Conservation (phyloP, 2,113 vertebrate genomes). For the Thamnophis sirtalis region DNA sequence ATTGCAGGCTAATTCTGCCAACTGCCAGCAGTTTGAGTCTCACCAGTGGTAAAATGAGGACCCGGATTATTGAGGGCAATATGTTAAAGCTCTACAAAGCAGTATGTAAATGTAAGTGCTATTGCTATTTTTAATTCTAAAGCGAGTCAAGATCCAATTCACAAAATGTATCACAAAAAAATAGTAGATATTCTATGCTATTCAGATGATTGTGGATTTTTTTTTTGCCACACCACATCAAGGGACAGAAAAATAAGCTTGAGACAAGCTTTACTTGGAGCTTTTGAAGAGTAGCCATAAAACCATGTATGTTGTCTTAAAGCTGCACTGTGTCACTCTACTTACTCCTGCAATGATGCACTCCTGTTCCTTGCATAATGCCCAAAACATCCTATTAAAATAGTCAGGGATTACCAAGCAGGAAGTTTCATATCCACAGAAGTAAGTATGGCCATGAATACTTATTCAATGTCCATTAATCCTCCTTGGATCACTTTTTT, state of each 20-base stretch:
- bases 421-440: not conserved
- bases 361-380: not conserved
- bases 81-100: not conserved
- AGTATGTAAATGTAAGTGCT: not conserved
- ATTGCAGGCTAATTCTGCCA: not conserved
- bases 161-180: not conserved
- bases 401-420: not conserved
- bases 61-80: not conserved
- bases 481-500: not conserved
- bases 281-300: not conserved
- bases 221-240: not conserved
- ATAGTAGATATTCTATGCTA: not conserved
- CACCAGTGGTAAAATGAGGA: not conserved
- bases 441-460: not conserved
- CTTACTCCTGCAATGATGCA: not conserved
- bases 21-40: not conserved
- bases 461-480: not conserved
- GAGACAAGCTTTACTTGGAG: not conserved
- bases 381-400: not conserved
- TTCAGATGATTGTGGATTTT: not conserved
- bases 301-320: not conserved
- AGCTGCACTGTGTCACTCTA: not conserved
- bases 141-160: not conserved
- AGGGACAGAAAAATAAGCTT: not conserved
- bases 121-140: slow-evolving; percentile 34